Conservation (phyloP, 2,888 invertebrate genomes). For the Volucella inflata region DNA sequence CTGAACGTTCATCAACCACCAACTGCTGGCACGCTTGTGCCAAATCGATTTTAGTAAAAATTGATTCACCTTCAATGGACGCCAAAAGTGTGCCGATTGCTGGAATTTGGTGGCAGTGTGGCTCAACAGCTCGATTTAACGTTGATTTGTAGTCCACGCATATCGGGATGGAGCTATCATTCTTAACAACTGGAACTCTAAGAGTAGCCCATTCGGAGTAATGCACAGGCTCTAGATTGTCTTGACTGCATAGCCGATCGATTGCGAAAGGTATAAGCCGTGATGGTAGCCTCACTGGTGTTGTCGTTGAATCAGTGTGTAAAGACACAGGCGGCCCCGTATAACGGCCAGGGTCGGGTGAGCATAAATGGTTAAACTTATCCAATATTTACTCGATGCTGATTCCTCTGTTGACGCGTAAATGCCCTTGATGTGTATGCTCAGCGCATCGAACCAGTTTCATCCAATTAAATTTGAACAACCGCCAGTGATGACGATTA, state of each 20-base stretch:
- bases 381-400: slow-evolving; percentile 31
- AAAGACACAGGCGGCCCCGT: slow-evolving; percentile 54
- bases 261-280: slow-evolving; percentile 69
- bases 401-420: slow-evolving; percentile 16
- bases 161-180: slow-evolving; percentile 76
- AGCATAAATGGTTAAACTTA: slow-evolving; percentile 51
- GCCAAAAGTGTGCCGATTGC: slow-evolving; percentile 56
- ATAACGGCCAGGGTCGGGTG: slow-evolving; percentile 38
- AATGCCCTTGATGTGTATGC: slow-evolving; percentile 60
- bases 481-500: slow-evolving; percentile 55
- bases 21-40: slow-evolving; percentile 81
- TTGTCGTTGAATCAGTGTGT: slow-evolving; percentile 4
- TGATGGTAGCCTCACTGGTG: slow-evolving; percentile 30
- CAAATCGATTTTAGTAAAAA: slow-evolving; percentile 80
- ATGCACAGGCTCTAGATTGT: slow-evolving; percentile 69
- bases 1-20: slow-evolving; percentile 79
- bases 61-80: no score
- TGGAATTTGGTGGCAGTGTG: slow-evolving; percentile 76
- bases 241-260: no score
- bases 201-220: no score
- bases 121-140: slow-evolving; percentile 77
- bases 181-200: slow-evolving; percentile 60
- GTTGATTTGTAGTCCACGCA: slow-evolving; percentile 78
- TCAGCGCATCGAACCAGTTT: slow-evolving; percentile 61
- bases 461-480: slow-evolving; percentile 56